These are phyloP conservation scores for Metaphire vulgaris DNA, from an alignment of 1,140 invertebrate species.

Conservation along the genomic window DNA sequence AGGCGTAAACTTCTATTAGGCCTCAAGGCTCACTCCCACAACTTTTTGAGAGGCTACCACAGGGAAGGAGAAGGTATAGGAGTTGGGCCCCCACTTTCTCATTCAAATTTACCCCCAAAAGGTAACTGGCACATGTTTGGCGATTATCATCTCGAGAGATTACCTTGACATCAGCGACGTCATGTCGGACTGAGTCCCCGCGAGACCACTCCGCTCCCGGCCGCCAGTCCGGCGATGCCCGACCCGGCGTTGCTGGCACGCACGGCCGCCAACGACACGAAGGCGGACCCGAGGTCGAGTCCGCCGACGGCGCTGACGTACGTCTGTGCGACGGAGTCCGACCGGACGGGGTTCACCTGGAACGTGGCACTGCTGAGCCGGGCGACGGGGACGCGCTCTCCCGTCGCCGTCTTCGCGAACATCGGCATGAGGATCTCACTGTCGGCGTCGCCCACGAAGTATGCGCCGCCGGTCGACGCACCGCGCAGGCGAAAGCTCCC, in stretches of 20 bases:
- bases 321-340: not conserved
- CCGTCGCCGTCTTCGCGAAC: not conserved
- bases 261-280: slow-evolving; percentile 1
- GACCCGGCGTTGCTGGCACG: slow-evolving; percentile 6
- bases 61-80: too few species aligned
- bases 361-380: not conserved
- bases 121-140: too few species aligned
- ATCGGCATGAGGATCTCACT: not conserved
- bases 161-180: too few species aligned
- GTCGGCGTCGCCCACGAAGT: not conserved
- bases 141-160: too few species aligned
- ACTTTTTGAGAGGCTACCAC: too few species aligned
- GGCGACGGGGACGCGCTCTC: not conserved
- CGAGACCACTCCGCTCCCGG: not conserved
- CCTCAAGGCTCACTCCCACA: too few species aligned
- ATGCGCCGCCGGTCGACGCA: slow-evolving; percentile 7
- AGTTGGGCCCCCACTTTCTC: too few species aligned
- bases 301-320: not conserved
- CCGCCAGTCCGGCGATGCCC: slow-evolving; percentile 13
- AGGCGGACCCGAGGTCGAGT: not conserved
- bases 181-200: slow-evolving; percentile 19
- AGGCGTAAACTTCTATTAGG: too few species aligned
- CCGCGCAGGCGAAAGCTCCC: not conserved
- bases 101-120: too few species aligned
- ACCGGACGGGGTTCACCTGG: not conserved